Evolutionary conservation across 1,140 invertebrate species (phyloP), one percentile per base, ranked within the genome.

Genomic region (Drosophila burlai): DNA sequence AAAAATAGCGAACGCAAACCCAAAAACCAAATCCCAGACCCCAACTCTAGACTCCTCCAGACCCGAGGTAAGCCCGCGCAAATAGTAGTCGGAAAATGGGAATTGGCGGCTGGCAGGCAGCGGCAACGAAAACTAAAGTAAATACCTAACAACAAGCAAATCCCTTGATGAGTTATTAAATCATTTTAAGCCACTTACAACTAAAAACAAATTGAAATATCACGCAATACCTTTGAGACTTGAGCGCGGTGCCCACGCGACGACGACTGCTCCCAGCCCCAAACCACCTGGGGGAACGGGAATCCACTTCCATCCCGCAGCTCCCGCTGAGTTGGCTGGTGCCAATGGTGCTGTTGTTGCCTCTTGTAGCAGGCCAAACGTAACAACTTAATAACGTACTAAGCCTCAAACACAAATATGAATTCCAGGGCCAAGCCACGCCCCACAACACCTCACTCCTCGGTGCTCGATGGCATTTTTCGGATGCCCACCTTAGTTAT

Each of bases 151-250:
- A 90, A 87, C 84, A 83, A 87, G 85, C 65, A 90, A 90, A 90
- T 90, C 85, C 85, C 85, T 91, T 90, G 85, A 90, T 90, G 85
- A 90, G 85, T 90, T 90, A 90, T 90, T 90, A 90, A 90, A 90
- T 90, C 85, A 90, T 90, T 90, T 90, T 90, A 90, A 90, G 85
- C 85, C 85, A 90, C 85, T 90, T 90, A 90, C 85, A 90, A 90
- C 85, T 90, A 90, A 90, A 90, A 90, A 90, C 85, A 90, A 90
- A 90, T 90, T 90, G 85, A 90, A 90, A 90, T 90, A 90, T 90
- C 85, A 90, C 85, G 85, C 85, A 90, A 90, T 90, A 85, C 85
- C 85, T 85, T 74, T 71, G 85, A 74, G 85, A 90, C 76, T 49
- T 54, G 47, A 62, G 71, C 46, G 83, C 69, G 52, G 45, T 54